phyloP scores from a whole-genome alignment of 2,797 vertebrate species.

The Numenius phaeopus region DNA sequence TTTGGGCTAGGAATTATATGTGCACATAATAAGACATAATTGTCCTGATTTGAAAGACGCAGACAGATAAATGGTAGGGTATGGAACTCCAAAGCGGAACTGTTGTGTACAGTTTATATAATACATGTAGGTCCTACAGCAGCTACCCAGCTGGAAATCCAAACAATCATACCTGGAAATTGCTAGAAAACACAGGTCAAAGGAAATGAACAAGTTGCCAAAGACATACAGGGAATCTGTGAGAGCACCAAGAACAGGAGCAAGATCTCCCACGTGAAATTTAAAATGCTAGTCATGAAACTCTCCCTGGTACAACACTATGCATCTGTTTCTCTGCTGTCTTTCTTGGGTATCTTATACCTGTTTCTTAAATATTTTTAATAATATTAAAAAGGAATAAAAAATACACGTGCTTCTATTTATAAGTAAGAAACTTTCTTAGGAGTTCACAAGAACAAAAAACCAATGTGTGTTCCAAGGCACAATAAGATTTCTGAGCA shows the following conservation, averaged over 20 bases:
- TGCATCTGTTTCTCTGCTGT: neutral
- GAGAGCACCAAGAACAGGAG: neutral
- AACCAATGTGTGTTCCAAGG: neutral
- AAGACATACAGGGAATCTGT: neutral
- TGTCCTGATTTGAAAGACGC: neutral
- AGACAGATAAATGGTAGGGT: neutral
- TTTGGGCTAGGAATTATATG: neutral
- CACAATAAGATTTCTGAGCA: slow-evolving; percentile 36
- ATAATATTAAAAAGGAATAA: neutral
- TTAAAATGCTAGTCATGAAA: neutral
- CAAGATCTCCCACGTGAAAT: neutral
- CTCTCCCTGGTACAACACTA: neutral
- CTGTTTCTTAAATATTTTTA: neutral
- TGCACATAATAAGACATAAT: neutral
- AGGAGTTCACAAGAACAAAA: slow-evolving; percentile 4
- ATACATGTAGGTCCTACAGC: neutral
- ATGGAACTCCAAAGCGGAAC: neutral
- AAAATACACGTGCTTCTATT: neutral
- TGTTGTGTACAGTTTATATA: neutral
- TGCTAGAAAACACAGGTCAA: neutral
- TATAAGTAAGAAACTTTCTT: neutral
- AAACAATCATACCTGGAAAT: neutral
- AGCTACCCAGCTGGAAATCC: neutral
- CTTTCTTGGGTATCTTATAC: neutral
- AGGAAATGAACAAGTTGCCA: neutral